Base-by-base conservation (phyloP, 2,797 vertebrate species). In the Spatula versicolor region DNA sequence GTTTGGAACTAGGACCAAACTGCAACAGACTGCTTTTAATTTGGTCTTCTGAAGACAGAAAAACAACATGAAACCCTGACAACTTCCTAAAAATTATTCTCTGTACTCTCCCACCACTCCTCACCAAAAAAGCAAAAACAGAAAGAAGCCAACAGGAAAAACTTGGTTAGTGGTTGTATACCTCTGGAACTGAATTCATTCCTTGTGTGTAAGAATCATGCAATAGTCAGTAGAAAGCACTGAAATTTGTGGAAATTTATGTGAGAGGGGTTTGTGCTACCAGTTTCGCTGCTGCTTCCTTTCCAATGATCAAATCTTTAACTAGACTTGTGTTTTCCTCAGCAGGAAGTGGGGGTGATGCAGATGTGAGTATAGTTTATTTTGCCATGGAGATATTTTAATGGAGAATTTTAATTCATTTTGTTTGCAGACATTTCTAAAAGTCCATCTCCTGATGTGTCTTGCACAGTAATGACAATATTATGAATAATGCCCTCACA, bases 81-180 rank as follows among this genome's bases (percentile, higher is more conserved):
- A 50, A 3, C 26, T 90, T 90, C 46, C 37, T 63, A 41, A n/a
- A 83, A 59, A 23, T 55, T 82, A 6, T 86, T 81, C 21, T 79
- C 4, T 35, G 1, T 48, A 13, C 5, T 1, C 2, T 33, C 11
- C 4, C 9, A 18, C 17, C 31, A n/a, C 5, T 59, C 4, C 31
- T 37, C 6, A 12, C 13, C 4, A 17, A 7, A 67, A 71, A 64
- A 52, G 16, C 12, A 64, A 79, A 74, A 60, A 9, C 16, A 79
- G 7, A 31, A 74, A 54, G 69, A 81, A 50, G 7, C 4, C 43
- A 37, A 2, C 21, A 77, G 14, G 35, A 54, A 59, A 39, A 67
- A 18, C 10, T 59, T 58, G 30, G 6, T 43, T 67, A 21, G 13
- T 50, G 19, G 33, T 72, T 63, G 6, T 35, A 22, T 41, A 41